phyloP scores from a whole-genome alignment of 2,888 invertebrate genomes.

The Lasioglossum pauxillum region DNA sequence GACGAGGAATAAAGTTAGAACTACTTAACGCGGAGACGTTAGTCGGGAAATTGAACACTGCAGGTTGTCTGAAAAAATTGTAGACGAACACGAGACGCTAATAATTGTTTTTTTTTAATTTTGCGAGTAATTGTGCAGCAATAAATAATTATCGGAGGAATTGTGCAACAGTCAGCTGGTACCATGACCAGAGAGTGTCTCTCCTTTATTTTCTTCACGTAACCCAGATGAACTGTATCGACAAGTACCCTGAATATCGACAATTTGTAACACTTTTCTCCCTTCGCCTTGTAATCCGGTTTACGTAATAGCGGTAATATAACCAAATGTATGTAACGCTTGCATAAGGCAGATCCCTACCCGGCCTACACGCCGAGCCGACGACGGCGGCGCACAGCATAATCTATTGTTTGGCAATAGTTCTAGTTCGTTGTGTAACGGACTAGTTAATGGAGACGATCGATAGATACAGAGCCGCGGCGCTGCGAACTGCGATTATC shows the following conservation, averaged over 20 bases:
- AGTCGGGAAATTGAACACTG: too few relatives aligned
- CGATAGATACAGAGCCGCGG: conserved; percentile 65
- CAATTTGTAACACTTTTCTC: conserved; percentile 64
- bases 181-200: conserved; percentile 20
- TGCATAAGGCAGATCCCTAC: conserved; percentile 80
- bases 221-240: conserved; percentile 37
- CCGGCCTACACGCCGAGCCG: conserved; percentile 70
- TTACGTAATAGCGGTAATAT: conserved; percentile 82
- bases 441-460: conserved; percentile 76
- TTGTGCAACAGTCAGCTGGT: conserved; percentile 48
- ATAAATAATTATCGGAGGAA: conserved; percentile 21
- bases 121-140: neutral
- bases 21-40: too few relatives aligned
- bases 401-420: conserved; percentile 82
- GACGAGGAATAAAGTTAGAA: too few relatives aligned
- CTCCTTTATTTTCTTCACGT: conserved; percentile 46
- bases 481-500: conserved; percentile 33
- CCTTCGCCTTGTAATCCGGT: conserved; percentile 77
- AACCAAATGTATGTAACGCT: conserved; percentile 84
- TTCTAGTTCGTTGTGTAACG: conserved; percentile 79
- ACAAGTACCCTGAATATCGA: conserved; percentile 56
- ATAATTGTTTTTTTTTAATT: neutral
- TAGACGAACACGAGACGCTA: too few relatives aligned
- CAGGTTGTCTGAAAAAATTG: too few relatives aligned
- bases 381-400: conserved; percentile 68